Conservation (phyloP, 2,797 vertebrate genomes). For the Trachurus trachurus region DNA sequence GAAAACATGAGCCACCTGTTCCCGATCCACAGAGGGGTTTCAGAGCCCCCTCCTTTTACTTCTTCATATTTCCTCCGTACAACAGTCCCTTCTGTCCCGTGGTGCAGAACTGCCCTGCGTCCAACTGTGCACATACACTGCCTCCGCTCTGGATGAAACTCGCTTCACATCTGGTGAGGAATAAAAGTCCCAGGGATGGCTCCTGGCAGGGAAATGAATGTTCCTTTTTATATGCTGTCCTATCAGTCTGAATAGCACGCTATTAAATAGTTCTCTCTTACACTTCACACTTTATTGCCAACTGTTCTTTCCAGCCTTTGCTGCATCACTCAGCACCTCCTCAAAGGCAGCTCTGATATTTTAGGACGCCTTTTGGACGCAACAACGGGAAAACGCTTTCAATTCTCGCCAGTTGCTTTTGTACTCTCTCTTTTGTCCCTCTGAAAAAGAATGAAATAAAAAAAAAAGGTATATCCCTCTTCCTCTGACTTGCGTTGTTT, state of each 20-base stretch:
- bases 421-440: slow-evolving; percentile 22
- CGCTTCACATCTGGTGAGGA: slow-evolving; percentile 68
- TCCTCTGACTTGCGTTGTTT: slow-evolving; percentile 66
- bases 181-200: slow-evolving; percentile 58
- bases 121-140: slow-evolving; percentile 3
- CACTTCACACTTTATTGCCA: slow-evolving; percentile 49
- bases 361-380: slow-evolving; percentile 18
- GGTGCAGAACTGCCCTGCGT: slow-evolving; percentile 8
- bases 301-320: slow-evolving; percentile 42
- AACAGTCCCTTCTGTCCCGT: slow-evolving; percentile 45
- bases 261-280: slow-evolving; percentile 45
- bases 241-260: slow-evolving; percentile 52
- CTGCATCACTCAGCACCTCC: slow-evolving; percentile 34
- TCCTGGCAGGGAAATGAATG: slow-evolving; percentile 57
- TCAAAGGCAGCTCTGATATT: slow-evolving; percentile 38
- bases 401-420: slow-evolving; percentile 26
- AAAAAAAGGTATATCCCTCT: slow-evolving; percentile 58
- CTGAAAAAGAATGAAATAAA: slow-evolving; percentile 53
- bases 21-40: slow-evolving; percentile 37
- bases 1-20: slow-evolving; percentile 72
- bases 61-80: slow-evolving; percentile 25
- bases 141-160: slow-evolving; percentile 30
- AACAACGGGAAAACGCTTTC: slow-evolving; percentile 4
- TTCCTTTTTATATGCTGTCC: slow-evolving; percentile 44
- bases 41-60: background rate